These are phyloP conservation scores for Glossosoma conforme DNA, from an alignment of 1,140 invertebrate species.

Conservation along the genomic window DNA sequence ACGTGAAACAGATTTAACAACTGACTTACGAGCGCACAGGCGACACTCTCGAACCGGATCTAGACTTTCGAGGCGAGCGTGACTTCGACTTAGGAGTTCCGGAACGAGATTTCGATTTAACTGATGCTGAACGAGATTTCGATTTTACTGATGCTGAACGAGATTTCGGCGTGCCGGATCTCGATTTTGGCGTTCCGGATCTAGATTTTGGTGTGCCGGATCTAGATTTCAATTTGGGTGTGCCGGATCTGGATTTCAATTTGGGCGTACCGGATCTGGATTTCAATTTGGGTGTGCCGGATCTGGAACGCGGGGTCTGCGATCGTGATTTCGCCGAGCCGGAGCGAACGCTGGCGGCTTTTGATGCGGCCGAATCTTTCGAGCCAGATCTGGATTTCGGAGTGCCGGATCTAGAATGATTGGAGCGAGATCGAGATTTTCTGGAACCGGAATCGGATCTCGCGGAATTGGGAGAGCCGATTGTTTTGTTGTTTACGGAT, in stretches of 20 bases:
- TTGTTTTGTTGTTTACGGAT: slow-evolving; percentile 8
- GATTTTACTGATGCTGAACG: slow-evolving; percentile 33
- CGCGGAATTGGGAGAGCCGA: slow-evolving; percentile 10
- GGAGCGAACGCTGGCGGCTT: slow-evolving; percentile 22
- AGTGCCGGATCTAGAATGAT: slow-evolving; percentile 33
- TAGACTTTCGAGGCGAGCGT: slow-evolving; percentile 26
- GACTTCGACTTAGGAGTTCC: not conserved
- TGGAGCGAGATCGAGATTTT: slow-evolving; percentile 33
- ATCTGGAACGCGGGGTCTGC: slow-evolving; percentile 40
- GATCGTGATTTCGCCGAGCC: slow-evolving; percentile 38
- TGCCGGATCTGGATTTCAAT: slow-evolving; percentile 30
- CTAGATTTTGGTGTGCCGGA: slow-evolving; percentile 23
- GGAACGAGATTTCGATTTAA: not conserved
- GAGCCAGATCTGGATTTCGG: slow-evolving; percentile 40
- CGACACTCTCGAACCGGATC: slow-evolving; percentile 33
- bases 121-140: slow-evolving; percentile 19
- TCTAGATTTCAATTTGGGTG: slow-evolving; percentile 23
- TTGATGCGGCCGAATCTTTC: slow-evolving; percentile 34
- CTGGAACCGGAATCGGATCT: slow-evolving; percentile 35
- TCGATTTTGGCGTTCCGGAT: slow-evolving; percentile 33
- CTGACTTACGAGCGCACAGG: too few relatives aligned
- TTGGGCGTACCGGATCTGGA: slow-evolving; percentile 41
- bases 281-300: slow-evolving; percentile 38
- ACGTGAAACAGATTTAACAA: slow-evolving; percentile 15
- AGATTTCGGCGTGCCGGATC: slow-evolving; percentile 27